Percentiles rank a stretch among this genome's conserved stretches.
Evolutionary conservation across 2,797 vertebrate genomes (phyloP).

Genomic region (Taeniopygia guttata): DNA sequence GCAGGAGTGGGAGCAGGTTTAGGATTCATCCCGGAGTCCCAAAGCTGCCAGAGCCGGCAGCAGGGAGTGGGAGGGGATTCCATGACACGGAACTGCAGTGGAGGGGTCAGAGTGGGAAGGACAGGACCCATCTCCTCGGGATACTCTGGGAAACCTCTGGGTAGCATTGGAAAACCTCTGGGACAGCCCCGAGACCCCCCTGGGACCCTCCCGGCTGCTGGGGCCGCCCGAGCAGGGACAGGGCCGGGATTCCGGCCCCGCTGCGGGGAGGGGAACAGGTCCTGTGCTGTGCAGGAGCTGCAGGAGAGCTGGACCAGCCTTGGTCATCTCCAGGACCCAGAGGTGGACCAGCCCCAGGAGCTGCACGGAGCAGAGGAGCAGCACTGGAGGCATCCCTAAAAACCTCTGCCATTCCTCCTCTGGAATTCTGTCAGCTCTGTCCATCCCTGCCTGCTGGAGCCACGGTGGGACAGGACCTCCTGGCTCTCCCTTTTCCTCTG

Average conservation of each 20-base stretch:
- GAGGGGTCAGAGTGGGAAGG: not conserved
- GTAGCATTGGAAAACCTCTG: too few species aligned
- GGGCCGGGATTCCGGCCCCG: not conserved
- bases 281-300: not conserved
- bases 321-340: not conserved
- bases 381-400: not conserved
- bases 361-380: not conserved
- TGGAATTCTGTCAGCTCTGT: rapidly evolving
- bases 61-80: not conserved
- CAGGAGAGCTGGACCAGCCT: not conserved
- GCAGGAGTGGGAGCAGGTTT: rapidly evolving
- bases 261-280: not conserved
- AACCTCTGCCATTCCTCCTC: not conserved
- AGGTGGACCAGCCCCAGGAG: not conserved
- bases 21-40: not conserved
- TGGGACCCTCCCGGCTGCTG: not conserved
- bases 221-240: too few species aligned
- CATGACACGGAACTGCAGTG: not conserved
- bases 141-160: too few species aligned
- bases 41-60: not conserved
- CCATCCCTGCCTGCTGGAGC: not conserved
- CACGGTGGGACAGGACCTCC: not conserved
- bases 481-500: not conserved
- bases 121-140: not conserved
- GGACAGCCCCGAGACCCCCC: not conserved